Percentiles rank a stretch among this genome's conserved stretches.
These are phyloP conservation scores for Sterrhoptilus dennistouni DNA, from an alignment of 2,113 vertebrate genomes.

Conservation along the genomic window DNA sequence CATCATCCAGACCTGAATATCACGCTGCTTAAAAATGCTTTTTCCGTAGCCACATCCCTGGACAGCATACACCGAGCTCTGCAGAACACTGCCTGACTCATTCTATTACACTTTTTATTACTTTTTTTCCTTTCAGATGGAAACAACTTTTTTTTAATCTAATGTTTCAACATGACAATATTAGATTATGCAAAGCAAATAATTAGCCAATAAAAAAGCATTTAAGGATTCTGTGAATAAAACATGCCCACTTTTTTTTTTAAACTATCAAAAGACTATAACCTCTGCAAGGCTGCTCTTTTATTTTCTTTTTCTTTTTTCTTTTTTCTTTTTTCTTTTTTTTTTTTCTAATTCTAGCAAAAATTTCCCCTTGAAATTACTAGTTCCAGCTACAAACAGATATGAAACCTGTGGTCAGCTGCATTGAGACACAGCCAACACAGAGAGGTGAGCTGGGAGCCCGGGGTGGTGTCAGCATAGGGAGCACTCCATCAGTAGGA, in stretches of 20 bases:
- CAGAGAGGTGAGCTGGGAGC: neutral
- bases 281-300: neutral
- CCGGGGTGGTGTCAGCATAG: neutral
- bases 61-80: neutral
- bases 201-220: neutral
- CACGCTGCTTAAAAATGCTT: neutral
- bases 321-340: neutral
- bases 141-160: neutral
- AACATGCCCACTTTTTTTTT: neutral
- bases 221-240: neutral
- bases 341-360: neutral
- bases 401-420: neutral
- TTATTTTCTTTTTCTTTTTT: neutral
- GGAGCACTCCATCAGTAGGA: no score
- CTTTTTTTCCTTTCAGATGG: neutral
- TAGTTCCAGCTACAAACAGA: neutral
- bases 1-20: neutral
- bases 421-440: neutral
- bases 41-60: neutral
- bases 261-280: neutral
- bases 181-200: neutral
- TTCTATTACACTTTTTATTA: neutral
- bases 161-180: neutral
- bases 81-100: neutral
- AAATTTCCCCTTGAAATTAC: neutral